Base-by-base conservation (phyloP, 2,113 vertebrate species). In the Oncorhynchus clarkii region DNA sequence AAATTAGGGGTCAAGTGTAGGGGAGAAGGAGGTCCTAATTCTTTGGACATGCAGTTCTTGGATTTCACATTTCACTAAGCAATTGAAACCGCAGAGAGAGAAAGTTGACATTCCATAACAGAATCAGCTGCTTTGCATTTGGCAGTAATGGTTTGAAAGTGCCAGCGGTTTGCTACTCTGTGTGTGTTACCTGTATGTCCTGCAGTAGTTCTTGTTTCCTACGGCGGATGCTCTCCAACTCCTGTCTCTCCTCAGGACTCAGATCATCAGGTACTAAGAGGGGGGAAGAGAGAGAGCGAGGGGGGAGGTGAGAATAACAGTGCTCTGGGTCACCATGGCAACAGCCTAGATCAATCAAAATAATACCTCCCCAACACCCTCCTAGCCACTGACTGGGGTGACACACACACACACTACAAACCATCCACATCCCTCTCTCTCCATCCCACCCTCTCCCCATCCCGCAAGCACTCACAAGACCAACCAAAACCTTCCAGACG, bases 141-240 rank as follows among this genome's bases (percentile, higher is more conserved):
- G 60, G 29, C 67, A 7, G 5, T 39, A 45, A 45, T 45, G 39
- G 39, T 45, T 45, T 45, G 39, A 45, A 11, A 11, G 39, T 45
- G 2, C 39, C 39, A 45, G 39, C 39, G 39, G 39, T 45, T 45
- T 9, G 9, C 39, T 45, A 45, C 39, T n/a, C 26, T n/a, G 6
- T 60, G 70, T 68, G 51, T 72, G 54, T 89, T 84, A 98, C 97
- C 93, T 98, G 95, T 85, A 99, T 99, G 93, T 99, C 98, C 2
- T 95, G 96, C 86, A 99, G 95, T 75, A 99, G 94, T 85, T 99
- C 97, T 89, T 96, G 94, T 92, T 99, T 99, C 65, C 97, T 92
- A 26, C 96, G 94, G 34, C 96, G 95, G 81, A 99, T 99, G 90
- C 94, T 97, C 89, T 97, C 96, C 91, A 99, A 90, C 80, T 99